These are phyloP conservation scores for Nannospalax galili DNA, from an alignment of 2,113 vertebrate genomes.

Conservation along the genomic window DNA sequence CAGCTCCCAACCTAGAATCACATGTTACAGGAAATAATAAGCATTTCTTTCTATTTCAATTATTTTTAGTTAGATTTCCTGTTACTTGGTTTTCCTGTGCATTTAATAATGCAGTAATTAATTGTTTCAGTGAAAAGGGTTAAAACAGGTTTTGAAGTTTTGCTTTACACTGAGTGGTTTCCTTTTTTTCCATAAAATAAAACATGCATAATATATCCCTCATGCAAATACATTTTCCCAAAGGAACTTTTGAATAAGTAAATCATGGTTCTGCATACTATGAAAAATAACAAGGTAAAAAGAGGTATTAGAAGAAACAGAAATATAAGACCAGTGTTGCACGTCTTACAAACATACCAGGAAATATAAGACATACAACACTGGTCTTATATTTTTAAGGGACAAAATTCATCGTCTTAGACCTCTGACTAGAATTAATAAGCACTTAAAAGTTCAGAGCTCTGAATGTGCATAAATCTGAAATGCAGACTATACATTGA, in stretches of 20 bases:
- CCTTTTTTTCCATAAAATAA: neutral
- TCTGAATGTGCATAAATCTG: neutral
- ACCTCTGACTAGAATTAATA: neutral
- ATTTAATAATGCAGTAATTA: neutral
- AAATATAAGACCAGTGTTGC: too few relatives aligned
- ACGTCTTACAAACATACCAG: too few relatives aligned
- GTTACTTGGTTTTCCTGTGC: neutral
- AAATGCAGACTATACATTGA: neutral
- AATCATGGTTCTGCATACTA: neutral
- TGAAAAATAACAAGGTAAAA: slow-evolving; percentile 3
- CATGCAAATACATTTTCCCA: neutral
- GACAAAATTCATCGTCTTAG: slow-evolving; percentile 6
- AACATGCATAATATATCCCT: neutral
- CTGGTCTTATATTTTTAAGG: neutral
- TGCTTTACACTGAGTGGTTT: neutral
- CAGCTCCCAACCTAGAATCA: neutral
- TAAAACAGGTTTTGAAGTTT: neutral
- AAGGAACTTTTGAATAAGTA: neutral
- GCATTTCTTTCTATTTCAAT: neutral
- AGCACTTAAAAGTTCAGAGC: neutral
- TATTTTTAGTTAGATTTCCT: neutral
- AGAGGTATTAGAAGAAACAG: neutral
- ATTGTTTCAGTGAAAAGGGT: neutral
- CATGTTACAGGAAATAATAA: neutral
- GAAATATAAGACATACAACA: too few relatives aligned